Conservation (phyloP, 2,888 invertebrate species). For the Eristalis tenax region DNA sequence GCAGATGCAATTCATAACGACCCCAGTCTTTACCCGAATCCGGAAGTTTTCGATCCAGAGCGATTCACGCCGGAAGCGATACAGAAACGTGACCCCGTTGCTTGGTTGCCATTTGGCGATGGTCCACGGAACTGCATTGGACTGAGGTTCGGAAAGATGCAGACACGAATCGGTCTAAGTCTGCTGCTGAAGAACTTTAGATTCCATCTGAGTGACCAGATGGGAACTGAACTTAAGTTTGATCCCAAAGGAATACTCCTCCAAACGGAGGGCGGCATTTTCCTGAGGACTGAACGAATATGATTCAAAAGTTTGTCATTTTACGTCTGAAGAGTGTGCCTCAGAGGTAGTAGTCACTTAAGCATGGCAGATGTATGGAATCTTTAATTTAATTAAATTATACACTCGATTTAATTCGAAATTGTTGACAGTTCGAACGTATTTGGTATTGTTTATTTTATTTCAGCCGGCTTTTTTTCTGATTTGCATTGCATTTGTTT, state of each 20-base stretch:
- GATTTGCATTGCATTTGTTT: neutral
- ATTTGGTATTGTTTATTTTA: neutral
- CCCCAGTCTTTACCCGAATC: constrained; percentile 83
- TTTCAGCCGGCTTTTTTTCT: neutral
- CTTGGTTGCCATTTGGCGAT: constrained; percentile 69
- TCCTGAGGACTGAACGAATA: neutral
- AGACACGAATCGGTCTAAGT: constrained; percentile 67
- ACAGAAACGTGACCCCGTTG: constrained; percentile 78
- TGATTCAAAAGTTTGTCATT: neutral
- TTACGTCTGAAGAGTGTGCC: neutral
- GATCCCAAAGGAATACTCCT: neutral
- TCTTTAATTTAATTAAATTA: neutral
- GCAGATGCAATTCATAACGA: constrained; percentile 83
- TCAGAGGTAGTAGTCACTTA: neutral
- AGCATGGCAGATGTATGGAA: neutral
- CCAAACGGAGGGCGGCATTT: neutral
- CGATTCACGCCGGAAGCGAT: constrained; percentile 83
- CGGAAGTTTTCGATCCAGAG: constrained; percentile 84
- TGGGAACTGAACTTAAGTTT: neutral
- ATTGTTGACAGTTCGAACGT: neutral
- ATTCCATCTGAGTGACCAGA: constrained; percentile 27
- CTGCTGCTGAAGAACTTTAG: constrained; percentile 63
- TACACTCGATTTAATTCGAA: neutral
- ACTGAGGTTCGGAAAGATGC: constrained; percentile 72
- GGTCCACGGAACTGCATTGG: constrained; percentile 72